phyloP scores from a whole-genome alignment of 92 coral and sea anemone species.

The Epizoanthus fatuus region DNA sequence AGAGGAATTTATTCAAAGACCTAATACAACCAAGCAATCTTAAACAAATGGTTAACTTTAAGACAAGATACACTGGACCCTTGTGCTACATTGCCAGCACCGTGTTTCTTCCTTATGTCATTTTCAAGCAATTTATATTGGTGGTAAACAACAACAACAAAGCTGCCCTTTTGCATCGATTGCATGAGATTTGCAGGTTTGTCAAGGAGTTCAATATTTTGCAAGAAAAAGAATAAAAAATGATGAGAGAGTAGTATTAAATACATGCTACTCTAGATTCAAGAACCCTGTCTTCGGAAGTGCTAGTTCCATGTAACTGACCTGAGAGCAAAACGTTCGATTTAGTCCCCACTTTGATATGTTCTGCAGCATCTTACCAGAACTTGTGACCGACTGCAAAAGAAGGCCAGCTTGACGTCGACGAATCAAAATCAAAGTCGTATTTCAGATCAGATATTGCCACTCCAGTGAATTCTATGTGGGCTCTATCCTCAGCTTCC shows the following conservation, averaged over 20 bases:
- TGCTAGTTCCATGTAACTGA: background rate
- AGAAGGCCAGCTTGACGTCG: constrained; percentile 8
- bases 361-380: constrained; percentile 41
- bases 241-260: background rate
- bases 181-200: background rate
- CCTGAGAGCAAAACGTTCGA: constrained; percentile 40
- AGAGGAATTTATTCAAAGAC: too few species aligned
- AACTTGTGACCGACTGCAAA: constrained; percentile 5
- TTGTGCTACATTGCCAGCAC: too few species aligned
- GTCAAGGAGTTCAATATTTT: background rate
- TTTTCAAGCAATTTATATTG: too few species aligned
- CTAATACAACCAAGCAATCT: too few species aligned
- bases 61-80: too few species aligned
- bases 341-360: constrained; percentile 9
- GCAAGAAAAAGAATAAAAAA: background rate
- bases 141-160: too few species aligned
- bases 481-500: constrained; percentile 46
- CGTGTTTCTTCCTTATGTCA: too few species aligned
- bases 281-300: too few species aligned
- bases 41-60: too few species aligned
- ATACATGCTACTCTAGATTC: too few species aligned
- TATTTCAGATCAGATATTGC: constrained; percentile 34
- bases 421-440: background rate
- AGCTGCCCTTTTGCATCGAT: background rate
- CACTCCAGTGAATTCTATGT: constrained; percentile 37